Percentiles rank a stretch among this genome's conserved stretches.
Evolutionary conservation across 1,140 invertebrate genomes (phyloP).

Genomic region (Drosophila rufa): DNA sequence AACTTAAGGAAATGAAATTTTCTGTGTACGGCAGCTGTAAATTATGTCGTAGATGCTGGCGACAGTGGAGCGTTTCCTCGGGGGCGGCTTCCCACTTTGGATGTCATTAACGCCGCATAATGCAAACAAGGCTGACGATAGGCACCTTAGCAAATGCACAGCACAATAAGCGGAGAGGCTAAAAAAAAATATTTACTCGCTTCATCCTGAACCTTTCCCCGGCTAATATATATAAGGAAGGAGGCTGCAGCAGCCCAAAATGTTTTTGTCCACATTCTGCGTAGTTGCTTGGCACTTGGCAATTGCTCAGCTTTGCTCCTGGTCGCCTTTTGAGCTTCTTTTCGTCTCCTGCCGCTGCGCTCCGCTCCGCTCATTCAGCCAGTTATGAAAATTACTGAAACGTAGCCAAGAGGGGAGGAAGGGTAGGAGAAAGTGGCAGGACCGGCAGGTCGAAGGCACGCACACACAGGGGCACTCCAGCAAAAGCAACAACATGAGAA

Average conservation of each 20-base stretch:
- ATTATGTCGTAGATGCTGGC: conserved; percentile 47
- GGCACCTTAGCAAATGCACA: conserved; percentile 50
- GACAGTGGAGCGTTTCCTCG: conserved; percentile 19
- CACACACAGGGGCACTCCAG: conserved; percentile 35
- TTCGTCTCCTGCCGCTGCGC: conserved; percentile 15
- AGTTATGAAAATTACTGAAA: conserved; percentile 82
- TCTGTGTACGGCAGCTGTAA: conserved; percentile 34
- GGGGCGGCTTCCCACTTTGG: conserved; percentile 36
- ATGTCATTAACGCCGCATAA: conserved; percentile 73
- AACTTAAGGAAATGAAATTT: conserved; percentile 24
- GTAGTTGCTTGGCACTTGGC: conserved; percentile 64
- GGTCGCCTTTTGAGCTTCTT: conserved; percentile 35
- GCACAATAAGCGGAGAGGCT: conserved; percentile 49
- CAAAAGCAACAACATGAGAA: conserved; percentile 37
- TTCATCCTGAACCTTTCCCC: conserved; percentile 15
- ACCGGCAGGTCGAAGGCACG: conserved; percentile 41
- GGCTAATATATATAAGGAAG: conserved; percentile 32
- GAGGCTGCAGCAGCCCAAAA: conserved; percentile 50
- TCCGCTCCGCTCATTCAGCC: conserved; percentile 37
- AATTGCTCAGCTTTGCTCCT: conserved; percentile 51
- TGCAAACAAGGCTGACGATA: conserved; percentile 55
- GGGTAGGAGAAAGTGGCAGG: neutral
- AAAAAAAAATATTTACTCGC: conserved; percentile 66
- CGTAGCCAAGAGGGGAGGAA: conserved; percentile 58
- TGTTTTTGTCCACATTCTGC: conserved; percentile 74